Base-by-base conservation (phyloP, 1,140 invertebrate species). In the Holcopasites calliopsidis region DNA sequence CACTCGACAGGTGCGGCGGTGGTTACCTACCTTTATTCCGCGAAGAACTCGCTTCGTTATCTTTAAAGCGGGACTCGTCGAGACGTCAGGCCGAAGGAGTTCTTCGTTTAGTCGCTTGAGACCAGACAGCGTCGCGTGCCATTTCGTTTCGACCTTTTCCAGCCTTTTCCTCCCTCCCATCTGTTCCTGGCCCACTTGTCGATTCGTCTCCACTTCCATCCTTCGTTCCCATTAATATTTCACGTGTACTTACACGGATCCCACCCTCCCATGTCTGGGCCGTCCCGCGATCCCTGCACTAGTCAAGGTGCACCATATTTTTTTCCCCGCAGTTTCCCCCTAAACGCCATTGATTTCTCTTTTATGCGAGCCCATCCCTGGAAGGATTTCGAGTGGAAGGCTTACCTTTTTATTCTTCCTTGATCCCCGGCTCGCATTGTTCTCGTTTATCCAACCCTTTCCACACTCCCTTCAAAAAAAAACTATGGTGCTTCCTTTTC, bases 21-120 rank as follows among this genome's bases (percentile, higher is more conserved):
- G 64, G 71, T 79, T 82, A 79, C 78, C 68, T 79, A 79, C 83
- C 85, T 87, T 87, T 85, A 86, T 85, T 85, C 77, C 76, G 74
- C 80, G 72, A 86, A 76, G 85, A 86, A 84, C 84, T 86, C 71
- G 80, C 85, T 86, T 87, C 85, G 85, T 86, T 87, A 87, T 87
- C 85, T 85, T 85, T 83, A 86, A 86, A 87, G 83, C 77, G 61
- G 75, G 83, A 83, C 65, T 68, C 60, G 49, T 76, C 79, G 79
- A 76, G 58, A 50, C 50, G 47, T 42, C 68, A 16, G 33, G 16
- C 13, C 55, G 28, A 31, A 65, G 16, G 35, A 77, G 35, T 33
- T 26, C 60, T 58, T 73, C 75, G 69, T 77, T 60, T 64, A 57
- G 28, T n/a, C 57, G 35, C 23, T 21, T 44, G 38, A 52, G 28